Percentiles rank a stretch among this genome's conserved stretches.
phyloP scores from a whole-genome alignment of 2,888 invertebrate genomes.

The Timandra comae region DNA sequence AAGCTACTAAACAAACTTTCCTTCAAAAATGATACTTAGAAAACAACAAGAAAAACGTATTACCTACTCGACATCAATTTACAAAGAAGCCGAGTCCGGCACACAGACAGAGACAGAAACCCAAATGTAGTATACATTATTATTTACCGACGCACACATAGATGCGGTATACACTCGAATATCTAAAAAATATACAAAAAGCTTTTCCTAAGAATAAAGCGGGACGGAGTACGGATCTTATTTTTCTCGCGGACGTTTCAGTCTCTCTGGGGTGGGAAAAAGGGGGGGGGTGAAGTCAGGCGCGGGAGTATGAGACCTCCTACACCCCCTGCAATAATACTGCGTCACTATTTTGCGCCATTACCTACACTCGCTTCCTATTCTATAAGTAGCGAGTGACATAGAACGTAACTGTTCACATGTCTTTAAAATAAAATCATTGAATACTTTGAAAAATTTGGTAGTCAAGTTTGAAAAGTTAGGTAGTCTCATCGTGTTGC shows the following conservation, averaged over 20 bases:
- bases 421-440: too few species aligned
- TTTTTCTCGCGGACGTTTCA: constrained; percentile 78
- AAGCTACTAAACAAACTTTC: too few species aligned
- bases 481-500: too few species aligned
- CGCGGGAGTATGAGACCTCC: constrained; percentile 43
- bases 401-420: constrained; percentile 56
- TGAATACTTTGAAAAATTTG: too few species aligned
- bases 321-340: constrained; percentile 75
- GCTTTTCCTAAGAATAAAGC: constrained; percentile 73
- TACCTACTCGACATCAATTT: constrained; percentile 33
- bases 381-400: constrained; percentile 70
- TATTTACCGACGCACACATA: constrained; percentile 62
- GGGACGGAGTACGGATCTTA: constrained; percentile 74
- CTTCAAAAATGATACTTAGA: constrained; percentile 12
- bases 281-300: constrained; percentile 22
- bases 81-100: constrained; percentile 36
- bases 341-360: constrained; percentile 79
- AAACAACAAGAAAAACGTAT: constrained; percentile 20
- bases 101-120: constrained; percentile 39
- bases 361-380: constrained; percentile 77
- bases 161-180: constrained; percentile 39
- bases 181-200: constrained; percentile 70
- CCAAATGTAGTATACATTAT: constrained; percentile 22
- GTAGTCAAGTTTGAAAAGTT: too few species aligned
- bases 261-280: constrained; percentile 62